Evolutionary conservation across 2,888 invertebrate genomes (phyloP).

Genomic region (Mythimna albipuncta): DNA sequence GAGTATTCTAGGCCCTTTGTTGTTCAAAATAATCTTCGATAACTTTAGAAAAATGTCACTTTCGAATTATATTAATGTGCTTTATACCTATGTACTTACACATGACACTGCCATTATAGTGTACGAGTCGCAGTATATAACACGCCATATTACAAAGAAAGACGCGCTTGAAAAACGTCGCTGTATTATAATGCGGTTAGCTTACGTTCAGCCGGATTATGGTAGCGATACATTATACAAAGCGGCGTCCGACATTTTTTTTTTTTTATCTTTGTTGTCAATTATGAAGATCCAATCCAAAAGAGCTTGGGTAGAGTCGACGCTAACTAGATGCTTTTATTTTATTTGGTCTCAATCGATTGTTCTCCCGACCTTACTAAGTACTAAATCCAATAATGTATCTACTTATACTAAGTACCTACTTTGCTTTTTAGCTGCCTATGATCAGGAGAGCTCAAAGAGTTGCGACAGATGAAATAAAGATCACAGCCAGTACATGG

Average conservation of each 20-base stretch:
- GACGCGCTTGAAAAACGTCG: too few relatives aligned
- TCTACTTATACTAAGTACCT: too few relatives aligned
- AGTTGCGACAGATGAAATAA: slow-evolving; percentile 84
- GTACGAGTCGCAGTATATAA: not conserved
- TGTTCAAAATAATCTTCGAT: not conserved
- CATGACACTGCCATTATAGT: not conserved
- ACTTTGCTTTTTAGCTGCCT: slow-evolving; percentile 83
- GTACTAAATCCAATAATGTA: not conserved
- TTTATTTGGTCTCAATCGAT: not conserved
- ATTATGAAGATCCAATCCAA: too few relatives aligned
- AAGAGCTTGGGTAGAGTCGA: too few relatives aligned
- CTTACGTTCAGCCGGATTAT: too few relatives aligned
- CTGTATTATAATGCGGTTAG: too few relatives aligned
- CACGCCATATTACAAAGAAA: too few relatives aligned
- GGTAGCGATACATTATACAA: too few relatives aligned
- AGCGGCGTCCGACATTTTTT: too few relatives aligned
- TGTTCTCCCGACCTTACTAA: not conserved
- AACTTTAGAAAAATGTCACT: too few relatives aligned
- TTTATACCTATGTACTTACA: not conserved
- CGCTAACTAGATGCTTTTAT: too few relatives aligned
- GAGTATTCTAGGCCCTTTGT: not conserved
- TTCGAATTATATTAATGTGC: not conserved
- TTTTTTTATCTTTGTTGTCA: too few relatives aligned
- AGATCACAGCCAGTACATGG: slow-evolving; percentile 91
- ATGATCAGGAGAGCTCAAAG: slow-evolving; percentile 85